Evolutionary conservation across 2,113 vertebrate genomes (phyloP), one percentile per base, ranked within the genome.

Genomic region (Eptesicus fuscus): DNA sequence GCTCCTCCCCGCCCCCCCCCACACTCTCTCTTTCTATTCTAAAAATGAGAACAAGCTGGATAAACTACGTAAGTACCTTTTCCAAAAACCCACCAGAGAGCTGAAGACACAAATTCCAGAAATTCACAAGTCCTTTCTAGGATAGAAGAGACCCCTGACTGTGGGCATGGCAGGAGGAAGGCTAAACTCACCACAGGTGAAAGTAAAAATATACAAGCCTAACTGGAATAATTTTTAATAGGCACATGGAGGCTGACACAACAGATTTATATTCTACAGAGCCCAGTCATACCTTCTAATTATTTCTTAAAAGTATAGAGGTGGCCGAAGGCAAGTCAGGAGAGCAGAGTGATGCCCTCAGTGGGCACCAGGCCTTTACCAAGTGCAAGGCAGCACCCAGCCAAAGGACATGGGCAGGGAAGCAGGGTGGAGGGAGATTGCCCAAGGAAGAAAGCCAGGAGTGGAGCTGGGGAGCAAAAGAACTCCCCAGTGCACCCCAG

Each of bases 11-110:
- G 18, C 51, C 4, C 10, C 3, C 4, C 28, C 47, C 4, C 7
- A 5, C 35, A 59, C 3, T 10, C 56, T 23, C 56, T 67, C 73
- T 28, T 93, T 80, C 85, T 74, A n/a, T 30, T 12, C 25, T 91
- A 73, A 61, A 88, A 44, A 73, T 25, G 40, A 86, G 61, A 86
- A 51, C 42, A 76, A 76, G 3, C 23, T 83, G 23, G 37, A n/a
- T 67, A 51, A 77, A 20, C 20, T 6, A 44, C 65, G 16, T 32
- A 86, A n/a, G 53, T 11, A 7, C 2, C 3, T 59, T 8, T 95
- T 70, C 78, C 8, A 70, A 91, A 95, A 94, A 40, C 59, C 59
- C 4, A 49, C 69, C 12, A 16, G 56, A 93, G 74, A 88, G 18
- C 42, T 4, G 42, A 76, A 44, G 20, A 70, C 59, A 63, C 56